Conservation (phyloP, 2,113 vertebrate genomes). For the Alectura lathami region DNA sequence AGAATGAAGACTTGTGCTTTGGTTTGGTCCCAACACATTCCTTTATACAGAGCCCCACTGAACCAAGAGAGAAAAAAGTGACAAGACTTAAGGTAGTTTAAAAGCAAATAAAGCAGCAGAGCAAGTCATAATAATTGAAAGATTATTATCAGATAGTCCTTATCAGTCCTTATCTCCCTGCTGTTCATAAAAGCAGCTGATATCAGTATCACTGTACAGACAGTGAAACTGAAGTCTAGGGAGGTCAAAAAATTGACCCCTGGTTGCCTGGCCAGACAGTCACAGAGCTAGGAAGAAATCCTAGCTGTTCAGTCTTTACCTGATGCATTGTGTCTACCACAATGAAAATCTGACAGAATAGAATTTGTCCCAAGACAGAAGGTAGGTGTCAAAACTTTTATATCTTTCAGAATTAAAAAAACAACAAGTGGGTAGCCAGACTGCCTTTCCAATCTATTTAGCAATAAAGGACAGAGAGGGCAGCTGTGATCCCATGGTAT, state of each 20-base stretch:
- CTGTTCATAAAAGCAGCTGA: not conserved
- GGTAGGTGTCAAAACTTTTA: not conserved
- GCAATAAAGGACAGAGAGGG: not conserved
- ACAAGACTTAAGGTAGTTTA: not conserved
- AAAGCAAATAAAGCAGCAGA: not conserved
- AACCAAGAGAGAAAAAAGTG: not conserved
- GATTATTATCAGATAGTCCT: not conserved
- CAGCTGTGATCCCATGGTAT: not conserved
- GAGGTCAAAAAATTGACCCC: not conserved
- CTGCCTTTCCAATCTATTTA: not conserved
- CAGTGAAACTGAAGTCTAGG: not conserved
- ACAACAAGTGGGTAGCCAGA: not conserved
- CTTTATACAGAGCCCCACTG: not conserved
- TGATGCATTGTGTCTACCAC: not conserved
- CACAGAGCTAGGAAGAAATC: not conserved
- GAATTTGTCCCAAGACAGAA: not conserved
- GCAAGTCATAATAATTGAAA: not conserved
- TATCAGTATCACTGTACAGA: not conserved
- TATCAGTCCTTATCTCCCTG: not conserved
- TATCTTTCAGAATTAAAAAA: not conserved
- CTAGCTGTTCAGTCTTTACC: not conserved
- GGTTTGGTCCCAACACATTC: slow-evolving; percentile 8
- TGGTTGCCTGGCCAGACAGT: not conserved
- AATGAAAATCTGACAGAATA: not conserved
- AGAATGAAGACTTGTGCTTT: slow-evolving; percentile 8